phyloP scores from a whole-genome alignment of 2,797 vertebrate species.

The Acanthurus tractus region DNA sequence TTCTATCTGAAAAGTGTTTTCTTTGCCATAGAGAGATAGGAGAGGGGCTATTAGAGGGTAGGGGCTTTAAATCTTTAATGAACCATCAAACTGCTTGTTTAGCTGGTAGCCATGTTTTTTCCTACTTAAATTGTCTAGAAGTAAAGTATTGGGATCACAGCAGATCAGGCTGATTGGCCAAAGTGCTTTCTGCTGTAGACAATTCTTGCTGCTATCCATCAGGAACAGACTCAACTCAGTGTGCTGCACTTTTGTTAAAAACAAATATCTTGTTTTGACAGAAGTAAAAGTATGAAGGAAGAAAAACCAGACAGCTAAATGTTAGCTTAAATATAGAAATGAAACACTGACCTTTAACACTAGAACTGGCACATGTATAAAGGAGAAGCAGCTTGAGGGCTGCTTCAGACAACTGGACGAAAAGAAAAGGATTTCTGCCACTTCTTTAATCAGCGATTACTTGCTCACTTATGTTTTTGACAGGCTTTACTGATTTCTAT shows the following conservation, averaged over 20 bases:
- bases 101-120: neutral
- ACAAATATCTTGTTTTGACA: conserved; percentile 2
- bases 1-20: conserved; percentile 15
- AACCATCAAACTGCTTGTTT: conserved; percentile 22
- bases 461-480: conserved; percentile 42
- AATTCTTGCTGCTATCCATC: conserved; percentile 23
- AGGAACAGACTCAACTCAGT: neutral
- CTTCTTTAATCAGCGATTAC: conserved; percentile 16
- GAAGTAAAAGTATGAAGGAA: conserved; percentile 3
- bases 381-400: conserved; percentile 5
- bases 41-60: neutral
- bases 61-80: conserved; percentile 59
- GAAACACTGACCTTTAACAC: conserved; percentile 8
- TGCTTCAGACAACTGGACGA: conserved; percentile 12
- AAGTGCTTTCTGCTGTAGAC: conserved; percentile 50
- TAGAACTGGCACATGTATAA: conserved; percentile 31
- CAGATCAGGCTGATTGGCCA: conserved; percentile 27
- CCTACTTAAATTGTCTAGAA: conserved; percentile 25
- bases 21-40: conserved; percentile 15
- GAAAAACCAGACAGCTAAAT: conserved; percentile 11
- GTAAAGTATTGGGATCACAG: conserved; percentile 21
- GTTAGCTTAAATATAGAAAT: conserved; percentile 8
- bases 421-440: conserved; percentile 3
- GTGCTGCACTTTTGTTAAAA: conserved; percentile 8
- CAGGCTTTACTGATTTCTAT: conserved; percentile 32